phyloP scores from a whole-genome alignment of 2,113 vertebrate genomes.

The Strix aluco region DNA sequence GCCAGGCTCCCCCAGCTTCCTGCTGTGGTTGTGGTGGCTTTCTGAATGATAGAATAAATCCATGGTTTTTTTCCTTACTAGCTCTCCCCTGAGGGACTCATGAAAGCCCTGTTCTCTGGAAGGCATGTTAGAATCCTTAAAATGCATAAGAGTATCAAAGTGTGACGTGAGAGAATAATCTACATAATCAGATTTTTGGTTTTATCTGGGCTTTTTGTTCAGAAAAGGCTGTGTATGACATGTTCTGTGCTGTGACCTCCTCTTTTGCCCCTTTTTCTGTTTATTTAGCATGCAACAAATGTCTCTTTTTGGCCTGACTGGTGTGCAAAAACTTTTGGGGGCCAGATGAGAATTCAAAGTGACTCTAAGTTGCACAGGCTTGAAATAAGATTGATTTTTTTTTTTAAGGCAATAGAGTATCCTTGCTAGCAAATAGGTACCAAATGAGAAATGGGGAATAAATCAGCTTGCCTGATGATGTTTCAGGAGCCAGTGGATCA shows the following conservation, averaged over 20 bases:
- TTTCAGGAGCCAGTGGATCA: not conserved
- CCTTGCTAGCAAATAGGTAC: not conserved
- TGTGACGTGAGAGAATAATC: constrained; percentile 10
- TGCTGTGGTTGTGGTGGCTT: not conserved
- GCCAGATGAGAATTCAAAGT: not conserved
- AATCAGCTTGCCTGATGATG: not conserved
- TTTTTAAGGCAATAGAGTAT: not conserved
- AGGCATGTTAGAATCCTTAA: not conserved
- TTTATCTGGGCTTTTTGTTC: constrained; percentile 4
- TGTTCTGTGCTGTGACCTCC: not conserved
- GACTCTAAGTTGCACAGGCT: not conserved
- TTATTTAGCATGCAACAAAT: not conserved
- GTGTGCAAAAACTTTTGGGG: not conserved
- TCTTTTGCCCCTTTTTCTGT: not conserved
- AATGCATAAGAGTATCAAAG: not conserved
- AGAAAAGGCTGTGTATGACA: not conserved
- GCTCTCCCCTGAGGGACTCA: not conserved
- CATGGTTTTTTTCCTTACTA: not conserved
- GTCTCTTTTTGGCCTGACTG: not conserved
- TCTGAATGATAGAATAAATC: not conserved
- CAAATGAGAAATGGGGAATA: not conserved
- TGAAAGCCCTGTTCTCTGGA: not conserved
- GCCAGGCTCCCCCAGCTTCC: constrained; percentile 4
- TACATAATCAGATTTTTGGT: constrained; percentile 11
- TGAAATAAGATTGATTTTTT: not conserved